Evolutionary conservation across 2,113 vertebrate species (phyloP).

Genomic region (Planiliza haematocheilus): DNA sequence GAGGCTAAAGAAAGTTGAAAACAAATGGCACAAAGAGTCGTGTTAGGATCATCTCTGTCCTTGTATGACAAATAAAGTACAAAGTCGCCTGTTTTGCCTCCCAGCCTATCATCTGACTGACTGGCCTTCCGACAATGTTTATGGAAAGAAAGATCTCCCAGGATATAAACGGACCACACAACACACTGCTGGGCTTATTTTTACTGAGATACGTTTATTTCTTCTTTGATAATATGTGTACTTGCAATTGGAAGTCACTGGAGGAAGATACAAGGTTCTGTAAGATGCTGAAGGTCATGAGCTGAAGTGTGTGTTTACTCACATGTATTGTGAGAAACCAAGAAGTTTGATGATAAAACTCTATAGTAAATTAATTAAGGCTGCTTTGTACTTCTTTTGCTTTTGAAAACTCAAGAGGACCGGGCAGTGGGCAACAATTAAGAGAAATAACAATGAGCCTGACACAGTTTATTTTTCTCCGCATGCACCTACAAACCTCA

Average conservation of each 20-base stretch:
- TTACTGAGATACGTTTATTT: neutral
- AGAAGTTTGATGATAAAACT: neutral
- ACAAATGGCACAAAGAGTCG: conserved; percentile 1
- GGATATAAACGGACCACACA: neutral
- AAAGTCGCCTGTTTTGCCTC: neutral
- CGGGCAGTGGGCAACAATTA: too few species aligned
- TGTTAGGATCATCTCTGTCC: neutral
- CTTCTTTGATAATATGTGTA: neutral
- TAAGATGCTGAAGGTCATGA: neutral
- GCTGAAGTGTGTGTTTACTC: neutral
- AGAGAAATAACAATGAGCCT: too few species aligned
- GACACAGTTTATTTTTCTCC: too few species aligned
- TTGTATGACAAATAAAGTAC: neutral
- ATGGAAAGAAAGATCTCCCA: neutral
- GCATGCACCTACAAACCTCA: too few species aligned
- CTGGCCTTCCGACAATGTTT: neutral
- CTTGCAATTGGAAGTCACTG: too few species aligned
- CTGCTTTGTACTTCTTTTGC: neutral
- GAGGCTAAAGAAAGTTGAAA: neutral
- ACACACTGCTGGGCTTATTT: neutral
- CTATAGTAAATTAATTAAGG: neutral
- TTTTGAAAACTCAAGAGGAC: too few species aligned
- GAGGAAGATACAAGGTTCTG: too few species aligned
- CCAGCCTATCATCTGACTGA: conserved; percentile 33
- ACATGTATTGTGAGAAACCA: neutral